Percentiles rank a stretch among this genome's conserved stretches.
Conservation (phyloP, 2,113 vertebrate genomes). For the Athene cunicularia region DNA sequence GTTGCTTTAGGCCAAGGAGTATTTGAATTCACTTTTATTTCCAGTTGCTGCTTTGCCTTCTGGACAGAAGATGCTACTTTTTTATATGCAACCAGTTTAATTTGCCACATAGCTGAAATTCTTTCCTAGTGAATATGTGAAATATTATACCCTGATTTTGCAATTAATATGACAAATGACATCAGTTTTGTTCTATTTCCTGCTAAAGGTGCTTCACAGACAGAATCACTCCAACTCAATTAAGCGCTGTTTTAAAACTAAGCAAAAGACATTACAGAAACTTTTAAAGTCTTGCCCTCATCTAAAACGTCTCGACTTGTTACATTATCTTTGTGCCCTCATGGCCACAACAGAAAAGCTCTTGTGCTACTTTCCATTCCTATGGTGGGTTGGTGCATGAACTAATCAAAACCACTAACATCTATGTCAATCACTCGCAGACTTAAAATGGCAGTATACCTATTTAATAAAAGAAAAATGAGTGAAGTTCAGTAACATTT, state of each 20-base stretch:
- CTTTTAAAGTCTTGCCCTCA: constrained; percentile 41
- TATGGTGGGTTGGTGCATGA: background rate
- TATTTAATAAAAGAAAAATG: background rate
- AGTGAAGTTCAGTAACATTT: background rate
- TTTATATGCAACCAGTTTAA: constrained; percentile 54
- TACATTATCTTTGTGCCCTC: background rate
- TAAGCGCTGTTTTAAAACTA: constrained; percentile 56
- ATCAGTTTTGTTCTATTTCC: constrained; percentile 15
- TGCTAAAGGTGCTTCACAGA: constrained; percentile 57
- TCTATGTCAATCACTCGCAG: background rate
- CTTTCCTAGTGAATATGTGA: constrained; percentile 70
- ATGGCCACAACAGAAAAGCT: background rate
- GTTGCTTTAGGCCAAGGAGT: constrained; percentile 15
- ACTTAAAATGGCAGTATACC: background rate
- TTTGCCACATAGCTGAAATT: constrained; percentile 71
- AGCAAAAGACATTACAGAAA: constrained; percentile 59
- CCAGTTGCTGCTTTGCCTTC: constrained; percentile 33
- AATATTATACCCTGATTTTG: constrained; percentile 68
- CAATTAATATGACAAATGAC: constrained; percentile 68
- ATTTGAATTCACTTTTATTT: constrained; percentile 32
- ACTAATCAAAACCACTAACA: background rate
- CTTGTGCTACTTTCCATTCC: constrained; percentile 35
- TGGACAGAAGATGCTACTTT: constrained; percentile 38
- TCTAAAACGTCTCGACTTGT: constrained; percentile 43
- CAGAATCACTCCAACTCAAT: constrained; percentile 41